Conservation (phyloP, 2,797 vertebrate genomes). For the Ara ararauna region DNA sequence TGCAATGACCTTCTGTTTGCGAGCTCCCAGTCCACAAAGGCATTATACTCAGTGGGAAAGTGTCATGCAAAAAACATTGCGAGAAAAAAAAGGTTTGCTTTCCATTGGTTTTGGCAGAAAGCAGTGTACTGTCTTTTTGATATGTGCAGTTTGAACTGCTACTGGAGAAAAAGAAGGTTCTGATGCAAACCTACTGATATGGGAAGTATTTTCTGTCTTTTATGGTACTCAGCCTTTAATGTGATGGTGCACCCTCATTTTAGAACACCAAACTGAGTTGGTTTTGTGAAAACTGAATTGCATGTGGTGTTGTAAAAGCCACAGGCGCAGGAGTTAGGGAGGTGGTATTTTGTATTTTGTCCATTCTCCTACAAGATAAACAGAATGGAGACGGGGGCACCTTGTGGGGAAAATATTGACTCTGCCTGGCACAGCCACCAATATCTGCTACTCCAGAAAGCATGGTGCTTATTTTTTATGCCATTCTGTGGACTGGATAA, state of each 20-base stretch:
- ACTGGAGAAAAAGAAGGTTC: neutral
- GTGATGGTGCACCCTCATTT: neutral
- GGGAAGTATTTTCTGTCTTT: neutral
- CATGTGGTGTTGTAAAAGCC: neutral
- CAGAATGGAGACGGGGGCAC: fast-evolving
- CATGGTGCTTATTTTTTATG: neutral
- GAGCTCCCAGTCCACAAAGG: neutral
- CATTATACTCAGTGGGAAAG: neutral
- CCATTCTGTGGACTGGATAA: neutral
- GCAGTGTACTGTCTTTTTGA: neutral
- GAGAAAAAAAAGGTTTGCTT: neutral
- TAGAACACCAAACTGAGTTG: neutral
- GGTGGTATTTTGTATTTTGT: neutral
- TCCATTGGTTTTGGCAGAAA: neutral
- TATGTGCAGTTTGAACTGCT: neutral
- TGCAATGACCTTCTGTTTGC: neutral
- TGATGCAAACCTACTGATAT: neutral
- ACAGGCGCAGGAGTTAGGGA: neutral
- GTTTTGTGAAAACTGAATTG: neutral
- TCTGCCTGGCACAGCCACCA: neutral
- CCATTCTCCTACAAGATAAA: neutral
- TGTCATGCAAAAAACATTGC: neutral
- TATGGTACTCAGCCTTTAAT: neutral
- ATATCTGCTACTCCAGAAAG: neutral
- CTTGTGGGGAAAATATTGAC: neutral